These are phyloP conservation scores for Corvus hawaiiensis DNA, from an alignment of 2,113 vertebrate genomes.

Conservation along the genomic window DNA sequence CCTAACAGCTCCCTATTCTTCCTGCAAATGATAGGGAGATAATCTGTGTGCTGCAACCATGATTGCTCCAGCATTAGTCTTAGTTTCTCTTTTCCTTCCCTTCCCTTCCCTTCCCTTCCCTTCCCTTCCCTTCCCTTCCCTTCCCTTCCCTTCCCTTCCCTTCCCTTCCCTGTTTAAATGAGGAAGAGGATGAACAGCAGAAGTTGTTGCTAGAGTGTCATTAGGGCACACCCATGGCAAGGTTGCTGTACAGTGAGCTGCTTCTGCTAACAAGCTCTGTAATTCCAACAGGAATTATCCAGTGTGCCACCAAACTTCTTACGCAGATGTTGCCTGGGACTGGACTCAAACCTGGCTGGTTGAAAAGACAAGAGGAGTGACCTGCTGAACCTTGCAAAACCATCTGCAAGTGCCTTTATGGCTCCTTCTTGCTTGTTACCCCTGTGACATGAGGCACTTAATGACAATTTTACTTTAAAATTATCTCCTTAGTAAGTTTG, in stretches of 20 bases:
- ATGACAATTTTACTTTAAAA: not conserved
- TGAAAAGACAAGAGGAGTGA: not conserved
- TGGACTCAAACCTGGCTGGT: not conserved
- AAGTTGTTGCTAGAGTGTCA: not conserved
- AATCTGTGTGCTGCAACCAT: not conserved
- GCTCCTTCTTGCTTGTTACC: not conserved
- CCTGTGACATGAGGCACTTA: not conserved
- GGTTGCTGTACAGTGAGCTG: not conserved
- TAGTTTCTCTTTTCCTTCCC: not conserved
- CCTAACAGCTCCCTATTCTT: not conserved
- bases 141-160: not conserved
- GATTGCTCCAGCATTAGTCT: not conserved
- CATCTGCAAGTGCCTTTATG: not conserved
- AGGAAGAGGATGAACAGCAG: not conserved
- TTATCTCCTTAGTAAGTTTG: not conserved
- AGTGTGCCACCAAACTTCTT: not conserved
- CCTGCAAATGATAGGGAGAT: not conserved
- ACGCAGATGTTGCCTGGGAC: not conserved
- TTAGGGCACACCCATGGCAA: not conserved
- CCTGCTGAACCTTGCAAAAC: not conserved
- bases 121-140: not conserved
- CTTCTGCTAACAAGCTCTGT: not conserved
- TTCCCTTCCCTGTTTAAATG: not conserved
- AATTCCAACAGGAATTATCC: not conserved
- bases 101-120: too few relatives aligned